Base-by-base conservation (phyloP, 2,888 invertebrate species). In the Ditula angustiorana region DNA sequence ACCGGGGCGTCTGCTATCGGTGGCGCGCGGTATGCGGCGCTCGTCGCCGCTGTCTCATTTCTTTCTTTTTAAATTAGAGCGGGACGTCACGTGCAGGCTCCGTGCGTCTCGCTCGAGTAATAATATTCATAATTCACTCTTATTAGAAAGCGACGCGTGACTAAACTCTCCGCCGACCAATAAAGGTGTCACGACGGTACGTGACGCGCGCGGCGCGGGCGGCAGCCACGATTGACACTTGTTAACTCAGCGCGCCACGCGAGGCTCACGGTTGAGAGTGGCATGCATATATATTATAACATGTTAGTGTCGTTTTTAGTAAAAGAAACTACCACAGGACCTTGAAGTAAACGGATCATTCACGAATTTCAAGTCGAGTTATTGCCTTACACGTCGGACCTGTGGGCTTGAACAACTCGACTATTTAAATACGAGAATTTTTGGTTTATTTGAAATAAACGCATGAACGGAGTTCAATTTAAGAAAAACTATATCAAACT, bases 1-100 rank as follows among this genome's bases (percentile, higher is more conserved):
- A 56, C 28, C 37, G 33, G 47, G 13, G 53, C 61, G 30, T 16
- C 16, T 21, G 35, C 8, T n/a, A 21, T 23, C 37, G 49, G 23
- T 26, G 49, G 16, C 58, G 13, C 28, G 41, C 47, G 57, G 64
- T 67, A 67, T 63, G 60, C 68, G 70, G 59, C 65, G 64, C 66
- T 67, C 63, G 61, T 61, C 16, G 52, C 10, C 63, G n/a, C 63
- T 67, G 71, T 71, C 73, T 71, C 72, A 74, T 75, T 75, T 71
- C 68, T 74, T 74, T 71, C 72, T 71, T 74, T 62, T 74, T 74
- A 76, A 75, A 75, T 76, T 72, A 74, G 72, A 69, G 67, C 69
- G 71, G 68, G 70, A 70, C 67, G 75, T 75, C 74, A 76, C 74
- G 75, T 72, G 70, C 55, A 16, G 8, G 41, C 37, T 56, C 26